These are phyloP conservation scores for Lamprologus speciosus DNA, from an alignment of 2,113 vertebrate genomes.

Conservation along the genomic window DNA sequence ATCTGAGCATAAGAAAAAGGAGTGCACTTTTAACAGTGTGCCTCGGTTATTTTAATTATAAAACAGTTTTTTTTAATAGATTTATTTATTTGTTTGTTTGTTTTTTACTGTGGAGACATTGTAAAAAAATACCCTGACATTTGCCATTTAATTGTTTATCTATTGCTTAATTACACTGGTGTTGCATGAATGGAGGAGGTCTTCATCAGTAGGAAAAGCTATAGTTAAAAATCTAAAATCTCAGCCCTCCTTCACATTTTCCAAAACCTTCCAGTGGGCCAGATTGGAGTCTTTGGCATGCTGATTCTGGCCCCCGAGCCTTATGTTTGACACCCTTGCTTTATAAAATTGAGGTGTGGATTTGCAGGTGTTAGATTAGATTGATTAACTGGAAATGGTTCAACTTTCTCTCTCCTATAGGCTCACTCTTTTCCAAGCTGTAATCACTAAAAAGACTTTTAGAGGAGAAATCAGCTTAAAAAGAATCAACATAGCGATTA, in stretches of 20 bases:
- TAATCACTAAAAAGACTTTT: not conserved
- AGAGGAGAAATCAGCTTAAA: not conserved
- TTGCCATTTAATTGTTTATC: not conserved
- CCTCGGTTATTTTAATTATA: not conserved
- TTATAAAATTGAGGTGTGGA: not conserved
- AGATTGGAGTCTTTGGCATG: not conserved
- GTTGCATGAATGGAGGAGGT: not conserved
- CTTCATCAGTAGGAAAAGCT: not conserved
- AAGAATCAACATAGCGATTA: not conserved
- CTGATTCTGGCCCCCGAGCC: not conserved
- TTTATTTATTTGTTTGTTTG: not conserved
- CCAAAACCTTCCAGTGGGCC: not conserved
- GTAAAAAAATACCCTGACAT: fast-evolving
- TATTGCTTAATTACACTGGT: not conserved
- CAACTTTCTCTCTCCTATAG: not conserved
- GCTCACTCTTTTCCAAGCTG: not conserved
- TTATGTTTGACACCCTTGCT: not conserved
- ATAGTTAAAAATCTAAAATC: not conserved
- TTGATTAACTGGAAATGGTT: not conserved
- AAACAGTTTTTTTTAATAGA: not conserved
- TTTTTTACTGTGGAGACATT: not conserved
- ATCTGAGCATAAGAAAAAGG: not conserved
- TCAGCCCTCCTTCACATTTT: not conserved
- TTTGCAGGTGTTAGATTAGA: not conserved
- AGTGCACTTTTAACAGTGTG: not conserved